phyloP scores from a whole-genome alignment of 2,113 vertebrate genomes.

The Melanerpes formicivorus region DNA sequence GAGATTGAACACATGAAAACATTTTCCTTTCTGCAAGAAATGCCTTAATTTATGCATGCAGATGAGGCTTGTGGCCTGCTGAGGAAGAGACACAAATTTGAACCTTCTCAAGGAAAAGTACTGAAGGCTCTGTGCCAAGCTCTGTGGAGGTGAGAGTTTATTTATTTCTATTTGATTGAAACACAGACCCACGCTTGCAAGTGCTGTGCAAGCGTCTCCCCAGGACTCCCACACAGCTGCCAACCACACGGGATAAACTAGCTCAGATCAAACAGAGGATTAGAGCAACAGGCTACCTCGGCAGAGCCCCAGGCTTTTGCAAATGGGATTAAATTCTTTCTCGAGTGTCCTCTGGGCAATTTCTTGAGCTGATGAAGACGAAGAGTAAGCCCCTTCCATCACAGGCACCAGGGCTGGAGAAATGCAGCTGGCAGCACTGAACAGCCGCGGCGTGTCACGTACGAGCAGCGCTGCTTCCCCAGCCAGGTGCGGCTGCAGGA shows the following conservation, averaged over 20 bases:
- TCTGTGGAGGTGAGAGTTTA: neutral
- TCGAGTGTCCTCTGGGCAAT: neutral
- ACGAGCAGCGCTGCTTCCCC: neutral
- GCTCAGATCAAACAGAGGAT: neutral
- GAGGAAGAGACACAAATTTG: accelerated
- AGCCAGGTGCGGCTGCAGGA: neutral
- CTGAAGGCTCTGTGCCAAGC: accelerated
- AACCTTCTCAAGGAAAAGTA: accelerated
- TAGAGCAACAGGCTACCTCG: neutral
- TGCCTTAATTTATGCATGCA: accelerated
- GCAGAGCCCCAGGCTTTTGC: neutral
- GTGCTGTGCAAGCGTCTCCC: accelerated
- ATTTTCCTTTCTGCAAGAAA: neutral
- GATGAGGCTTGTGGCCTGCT: neutral
- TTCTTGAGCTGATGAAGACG: neutral
- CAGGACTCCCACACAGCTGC: neutral
- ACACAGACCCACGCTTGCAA: neutral
- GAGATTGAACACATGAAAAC: neutral
- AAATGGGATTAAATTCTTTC: neutral
- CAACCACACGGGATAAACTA: neutral
- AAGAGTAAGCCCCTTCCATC: accelerated
- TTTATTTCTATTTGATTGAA: accelerated
- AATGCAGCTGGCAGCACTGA: accelerated
- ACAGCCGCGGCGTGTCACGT: neutral
- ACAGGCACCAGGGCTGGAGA: too few relatives aligned